Conservation (phyloP, 2,888 invertebrate genomes). For the Strigamia maritima region DNA sequence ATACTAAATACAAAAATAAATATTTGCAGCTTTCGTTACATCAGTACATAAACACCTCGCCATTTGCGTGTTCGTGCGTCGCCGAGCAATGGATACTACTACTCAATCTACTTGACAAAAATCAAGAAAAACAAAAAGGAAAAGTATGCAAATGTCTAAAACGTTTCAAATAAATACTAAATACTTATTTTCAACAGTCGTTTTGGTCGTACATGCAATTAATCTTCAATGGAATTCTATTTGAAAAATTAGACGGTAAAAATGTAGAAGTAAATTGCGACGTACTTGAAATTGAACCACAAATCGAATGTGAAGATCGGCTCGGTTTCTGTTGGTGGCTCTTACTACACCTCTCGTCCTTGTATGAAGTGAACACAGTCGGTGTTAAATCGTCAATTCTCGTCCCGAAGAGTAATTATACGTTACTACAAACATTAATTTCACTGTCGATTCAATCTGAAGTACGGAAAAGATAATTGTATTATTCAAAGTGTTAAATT, state of each 20-base stretch:
- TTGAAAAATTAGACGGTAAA: not conserved
- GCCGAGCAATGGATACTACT: constrained; percentile 6
- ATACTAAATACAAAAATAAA: not conserved
- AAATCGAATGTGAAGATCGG: constrained; percentile 9
- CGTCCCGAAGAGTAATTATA: not conserved
- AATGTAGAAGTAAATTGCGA: not conserved
- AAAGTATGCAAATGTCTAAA: not conserved
- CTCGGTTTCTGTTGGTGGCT: constrained; percentile 24
- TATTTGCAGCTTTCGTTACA: not conserved
- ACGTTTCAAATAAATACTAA: not conserved
- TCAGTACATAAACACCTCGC: not conserved
- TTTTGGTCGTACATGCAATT: constrained; percentile 17
- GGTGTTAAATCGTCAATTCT: not conserved
- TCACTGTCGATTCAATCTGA: constrained; percentile 12
- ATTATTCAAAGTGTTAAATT: no score
- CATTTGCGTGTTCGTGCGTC: not conserved
- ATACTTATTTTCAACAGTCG: not conserved
- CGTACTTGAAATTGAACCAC: not conserved
- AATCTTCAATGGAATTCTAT: not conserved
- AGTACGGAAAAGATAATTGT: not conserved
- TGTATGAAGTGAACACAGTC: not conserved
- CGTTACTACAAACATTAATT: not conserved
- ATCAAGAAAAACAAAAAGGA: not conserved
- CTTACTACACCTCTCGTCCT: not conserved
- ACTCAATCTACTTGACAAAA: not conserved